Percentiles rank a stretch among this genome's conserved stretches.
Conservation (phyloP, 2,113 vertebrate species). For the Phrynocephalus versicolor region DNA sequence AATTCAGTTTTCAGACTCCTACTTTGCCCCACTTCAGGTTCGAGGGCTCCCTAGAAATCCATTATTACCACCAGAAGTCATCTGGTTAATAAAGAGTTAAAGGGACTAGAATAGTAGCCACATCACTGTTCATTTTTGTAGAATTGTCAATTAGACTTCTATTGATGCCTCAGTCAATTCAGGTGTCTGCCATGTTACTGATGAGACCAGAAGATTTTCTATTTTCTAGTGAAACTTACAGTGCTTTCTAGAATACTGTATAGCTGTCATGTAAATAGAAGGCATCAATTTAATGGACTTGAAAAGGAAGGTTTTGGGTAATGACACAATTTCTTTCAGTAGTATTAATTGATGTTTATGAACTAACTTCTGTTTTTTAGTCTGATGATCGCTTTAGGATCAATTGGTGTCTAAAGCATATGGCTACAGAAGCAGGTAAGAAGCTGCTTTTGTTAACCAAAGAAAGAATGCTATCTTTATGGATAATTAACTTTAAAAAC, state of each 20-base stretch:
- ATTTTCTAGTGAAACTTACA: background rate
- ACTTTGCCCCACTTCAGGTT: too few relatives aligned
- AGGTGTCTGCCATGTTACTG: background rate
- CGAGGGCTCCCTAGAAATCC: background rate
- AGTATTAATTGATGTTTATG: background rate
- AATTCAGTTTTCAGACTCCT: too few relatives aligned
- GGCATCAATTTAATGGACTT: background rate
- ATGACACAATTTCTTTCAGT: background rate
- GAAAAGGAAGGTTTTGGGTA: background rate
- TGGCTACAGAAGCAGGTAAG: constrained; percentile 70
- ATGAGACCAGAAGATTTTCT: background rate
- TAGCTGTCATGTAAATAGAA: background rate
- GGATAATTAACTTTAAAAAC: background rate
- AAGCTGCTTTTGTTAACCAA: background rate
- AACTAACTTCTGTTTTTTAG: constrained; percentile 50
- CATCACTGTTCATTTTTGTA: background rate
- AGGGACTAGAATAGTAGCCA: background rate
- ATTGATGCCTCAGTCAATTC: background rate
- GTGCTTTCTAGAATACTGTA: too few relatives aligned
- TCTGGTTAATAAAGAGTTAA: background rate
- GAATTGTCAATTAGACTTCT: background rate
- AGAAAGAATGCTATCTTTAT: background rate
- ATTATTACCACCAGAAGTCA: background rate
- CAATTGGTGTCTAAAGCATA: constrained; percentile 76
- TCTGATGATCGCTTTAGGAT: constrained; percentile 70